phyloP scores from a whole-genome alignment of 1,140 invertebrate species.

The Rhysida immarginata region DNA sequence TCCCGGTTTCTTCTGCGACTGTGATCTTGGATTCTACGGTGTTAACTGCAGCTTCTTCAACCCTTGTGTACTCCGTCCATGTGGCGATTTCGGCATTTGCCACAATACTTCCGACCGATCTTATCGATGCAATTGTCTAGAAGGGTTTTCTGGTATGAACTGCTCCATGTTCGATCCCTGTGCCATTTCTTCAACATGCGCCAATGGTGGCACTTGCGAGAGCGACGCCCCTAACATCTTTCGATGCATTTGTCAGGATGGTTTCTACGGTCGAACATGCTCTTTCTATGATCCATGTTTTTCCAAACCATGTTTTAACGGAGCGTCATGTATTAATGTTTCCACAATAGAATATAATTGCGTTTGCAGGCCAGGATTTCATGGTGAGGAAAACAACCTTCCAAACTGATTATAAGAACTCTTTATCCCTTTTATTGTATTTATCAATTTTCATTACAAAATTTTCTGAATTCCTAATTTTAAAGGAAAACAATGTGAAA shows the following conservation, averaged over 20 bases:
- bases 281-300: constrained; percentile 26
- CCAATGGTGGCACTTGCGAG: constrained; percentile 17
- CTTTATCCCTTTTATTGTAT: too few species aligned
- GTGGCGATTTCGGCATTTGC: constrained; percentile 12
- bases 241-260: constrained; percentile 24
- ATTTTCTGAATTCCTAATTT: too few species aligned
- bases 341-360: constrained; percentile 13
- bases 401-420: too few species aligned
- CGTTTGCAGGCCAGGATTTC: constrained; percentile 11
- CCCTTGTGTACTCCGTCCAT: constrained; percentile 1
- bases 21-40: constrained; percentile 13
- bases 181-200: constrained; percentile 11
- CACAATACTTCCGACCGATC: constrained; percentile 6
- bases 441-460: too few species aligned
- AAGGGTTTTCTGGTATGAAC: constrained; percentile 9
- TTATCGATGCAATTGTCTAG: constrained; percentile 1
- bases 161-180: constrained; percentile 9
- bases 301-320: constrained; percentile 19
- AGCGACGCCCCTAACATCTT: constrained; percentile 18
- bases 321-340: constrained; percentile 17
- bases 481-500: too few species aligned
- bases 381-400: not conserved
- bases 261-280: constrained; percentile 27
- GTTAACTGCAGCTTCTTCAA: constrained; percentile 3
- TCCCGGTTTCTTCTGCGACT: constrained; percentile 19